These are phyloP conservation scores for Tapirus indicus DNA, from an alignment of 2,797 vertebrate species.

Conservation along the genomic window DNA sequence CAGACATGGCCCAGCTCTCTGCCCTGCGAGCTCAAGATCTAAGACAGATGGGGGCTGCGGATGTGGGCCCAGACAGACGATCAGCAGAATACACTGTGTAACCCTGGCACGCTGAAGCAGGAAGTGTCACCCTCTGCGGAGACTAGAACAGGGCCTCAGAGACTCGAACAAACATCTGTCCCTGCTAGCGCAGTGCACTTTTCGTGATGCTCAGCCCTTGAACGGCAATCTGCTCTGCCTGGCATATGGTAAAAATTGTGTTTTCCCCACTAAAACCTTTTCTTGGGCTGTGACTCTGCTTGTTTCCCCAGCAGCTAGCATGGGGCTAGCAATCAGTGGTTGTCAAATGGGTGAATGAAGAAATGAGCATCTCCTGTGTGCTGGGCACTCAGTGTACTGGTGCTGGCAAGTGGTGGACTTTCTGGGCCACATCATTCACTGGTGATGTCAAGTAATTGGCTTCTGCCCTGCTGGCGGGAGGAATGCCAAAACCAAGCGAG, in stretches of 20 bases:
- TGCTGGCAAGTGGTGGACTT: not conserved
- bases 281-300: not conserved
- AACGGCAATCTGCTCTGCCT: not conserved
- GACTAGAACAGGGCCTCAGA: not conserved
- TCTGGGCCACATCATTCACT: not conserved
- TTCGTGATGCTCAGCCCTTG: not conserved
- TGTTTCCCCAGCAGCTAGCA: not conserved
- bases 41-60: not conserved
- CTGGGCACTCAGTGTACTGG: not conserved
- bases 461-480: not conserved
- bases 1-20: not conserved
- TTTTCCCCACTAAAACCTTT: not conserved
- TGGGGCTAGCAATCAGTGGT: not conserved
- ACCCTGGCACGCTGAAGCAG: not conserved
- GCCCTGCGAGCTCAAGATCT: not conserved
- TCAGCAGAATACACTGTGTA: not conserved
- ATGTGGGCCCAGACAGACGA: not conserved
- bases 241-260: not conserved
- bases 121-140: not conserved
- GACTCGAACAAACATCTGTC: not conserved
- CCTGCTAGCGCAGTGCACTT: fast-evolving
- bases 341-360: not conserved
- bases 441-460: not conserved
- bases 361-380: not conserved
- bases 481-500: not conserved